Percentiles rank a stretch among this genome's conserved stretches.
phyloP scores from a whole-genome alignment of 2,797 vertebrate genomes.

The Mus minutoides region DNA sequence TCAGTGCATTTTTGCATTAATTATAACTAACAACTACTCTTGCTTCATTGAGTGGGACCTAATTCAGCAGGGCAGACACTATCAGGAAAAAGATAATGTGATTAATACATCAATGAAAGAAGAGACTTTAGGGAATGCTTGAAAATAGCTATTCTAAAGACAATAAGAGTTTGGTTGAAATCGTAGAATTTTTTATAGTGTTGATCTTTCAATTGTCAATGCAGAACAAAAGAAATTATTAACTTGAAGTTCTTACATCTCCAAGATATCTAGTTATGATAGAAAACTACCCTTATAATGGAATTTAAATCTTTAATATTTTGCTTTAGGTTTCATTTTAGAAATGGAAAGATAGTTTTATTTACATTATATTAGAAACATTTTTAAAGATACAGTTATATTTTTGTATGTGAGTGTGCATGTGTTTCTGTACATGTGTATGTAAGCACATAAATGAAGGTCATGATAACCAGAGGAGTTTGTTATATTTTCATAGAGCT shows the following conservation, averaged over 20 bases:
- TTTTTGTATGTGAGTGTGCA: no score
- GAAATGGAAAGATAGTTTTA: not conserved
- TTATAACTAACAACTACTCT: conserved; percentile 39
- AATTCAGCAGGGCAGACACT: conserved; percentile 22
- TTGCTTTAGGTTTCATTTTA: conserved; percentile 29
- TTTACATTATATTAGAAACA: not conserved
- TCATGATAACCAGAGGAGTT: not conserved
- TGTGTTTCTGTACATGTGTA: no score
- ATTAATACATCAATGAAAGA: conserved; percentile 42
- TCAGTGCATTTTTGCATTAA: conserved; percentile 20
- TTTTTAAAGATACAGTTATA: not conserved
- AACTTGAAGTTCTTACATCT: conserved; percentile 17
- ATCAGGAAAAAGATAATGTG: conserved; percentile 40
- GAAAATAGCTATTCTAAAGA: conserved; percentile 49
- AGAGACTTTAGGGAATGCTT: conserved; percentile 16
- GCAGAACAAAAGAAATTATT: conserved; percentile 2
- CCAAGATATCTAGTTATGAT: not conserved
- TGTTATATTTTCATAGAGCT: not conserved
- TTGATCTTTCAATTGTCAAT: conserved; percentile 55
- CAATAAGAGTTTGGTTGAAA: conserved; percentile 30
- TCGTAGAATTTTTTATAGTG: conserved; percentile 48
- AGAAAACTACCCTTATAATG: not conserved
- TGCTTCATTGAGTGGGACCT: not conserved
- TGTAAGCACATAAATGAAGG: not conserved
- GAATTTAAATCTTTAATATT: conserved; percentile 4